Evolutionary conservation across 2,888 invertebrate species (phyloP).

Genomic region (Eupithecia centaureata): DNA sequence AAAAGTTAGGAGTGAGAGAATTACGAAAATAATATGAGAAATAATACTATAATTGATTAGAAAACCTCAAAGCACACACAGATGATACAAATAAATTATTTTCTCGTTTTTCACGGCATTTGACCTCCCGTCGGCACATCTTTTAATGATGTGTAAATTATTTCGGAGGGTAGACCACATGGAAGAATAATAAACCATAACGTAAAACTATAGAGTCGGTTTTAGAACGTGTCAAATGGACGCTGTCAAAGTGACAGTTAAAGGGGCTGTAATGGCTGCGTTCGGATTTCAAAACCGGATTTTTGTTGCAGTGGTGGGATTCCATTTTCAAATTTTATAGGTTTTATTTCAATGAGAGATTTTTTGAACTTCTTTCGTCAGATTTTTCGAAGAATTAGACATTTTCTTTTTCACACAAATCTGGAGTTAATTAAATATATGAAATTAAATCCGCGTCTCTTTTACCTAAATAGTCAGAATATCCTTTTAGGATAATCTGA

Average conservation of each 20-base stretch:
- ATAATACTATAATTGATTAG: constrained; percentile 20
- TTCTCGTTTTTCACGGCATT: constrained; percentile 73
- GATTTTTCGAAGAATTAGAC: not conserved
- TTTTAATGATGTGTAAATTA: constrained; percentile 76
- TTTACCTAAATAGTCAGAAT: not conserved
- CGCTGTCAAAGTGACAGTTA: constrained; percentile 75
- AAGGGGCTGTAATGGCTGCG: constrained; percentile 65
- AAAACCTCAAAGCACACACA: constrained; percentile 29
- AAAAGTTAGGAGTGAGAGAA: not conserved
- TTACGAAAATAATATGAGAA: not conserved
- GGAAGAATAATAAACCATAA: constrained; percentile 45
- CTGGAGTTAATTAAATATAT: too few relatives aligned
- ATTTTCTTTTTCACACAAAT: too few relatives aligned
- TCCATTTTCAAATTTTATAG: constrained; percentile 45
- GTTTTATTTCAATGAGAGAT: not conserved
- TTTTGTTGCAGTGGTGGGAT: constrained; percentile 62
- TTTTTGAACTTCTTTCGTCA: not conserved
- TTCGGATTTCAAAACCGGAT: constrained; percentile 68
- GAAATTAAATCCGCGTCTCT: too few relatives aligned
- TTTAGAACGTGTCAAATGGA: constrained; percentile 42
- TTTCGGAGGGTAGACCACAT: constrained; percentile 50
- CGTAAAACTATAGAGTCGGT: constrained; percentile 31
- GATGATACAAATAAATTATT: constrained; percentile 55
- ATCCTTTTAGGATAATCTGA: too few relatives aligned
- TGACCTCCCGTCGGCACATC: constrained; percentile 61